A percentile compares a stretch with the other conserved stretches of the same genome.
These are phyloP conservation scores for Beaufortia kweichowensis DNA, from an alignment of 2,113 vertebrate species.

Conservation along the genomic window DNA sequence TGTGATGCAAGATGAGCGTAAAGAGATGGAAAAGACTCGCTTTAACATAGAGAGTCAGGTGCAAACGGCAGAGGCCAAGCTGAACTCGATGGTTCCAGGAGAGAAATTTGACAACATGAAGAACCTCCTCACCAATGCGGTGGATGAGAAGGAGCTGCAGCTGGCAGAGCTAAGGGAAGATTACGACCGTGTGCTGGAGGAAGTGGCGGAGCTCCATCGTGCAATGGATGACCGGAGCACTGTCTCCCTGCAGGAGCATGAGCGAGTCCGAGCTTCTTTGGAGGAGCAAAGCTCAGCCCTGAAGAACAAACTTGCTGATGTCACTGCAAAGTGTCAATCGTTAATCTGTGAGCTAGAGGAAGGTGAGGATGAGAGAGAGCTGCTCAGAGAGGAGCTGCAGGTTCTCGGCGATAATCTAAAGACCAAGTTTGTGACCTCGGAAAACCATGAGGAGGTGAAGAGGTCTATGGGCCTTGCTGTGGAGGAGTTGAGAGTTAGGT, in stretches of 20 bases:
- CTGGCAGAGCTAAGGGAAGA: slow-evolving; percentile 79
- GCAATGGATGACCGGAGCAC: slow-evolving; percentile 72
- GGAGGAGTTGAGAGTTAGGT: slow-evolving; percentile 82
- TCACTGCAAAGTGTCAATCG: slow-evolving; percentile 78
- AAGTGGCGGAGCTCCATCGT: slow-evolving; percentile 77
- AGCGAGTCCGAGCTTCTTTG: slow-evolving; percentile 70
- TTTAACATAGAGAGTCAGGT: slow-evolving; percentile 74
- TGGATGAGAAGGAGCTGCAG: slow-evolving; percentile 83
- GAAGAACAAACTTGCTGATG: slow-evolving; percentile 76
- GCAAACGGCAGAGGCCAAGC: slow-evolving; percentile 69
- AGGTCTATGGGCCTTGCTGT: slow-evolving; percentile 72
- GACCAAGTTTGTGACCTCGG: slow-evolving; percentile 78
- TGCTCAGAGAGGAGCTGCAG: slow-evolving; percentile 82
- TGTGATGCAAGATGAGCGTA: slow-evolving; percentile 71
- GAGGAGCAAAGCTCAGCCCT: slow-evolving; percentile 77
- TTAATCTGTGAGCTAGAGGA: slow-evolving; percentile 83
- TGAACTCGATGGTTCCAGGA: slow-evolving; percentile 68
- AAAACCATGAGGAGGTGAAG: slow-evolving; percentile 80
- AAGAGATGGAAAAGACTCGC: slow-evolving; percentile 68
- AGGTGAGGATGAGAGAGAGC: slow-evolving; percentile 73
- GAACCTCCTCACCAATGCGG: slow-evolving; percentile 79
- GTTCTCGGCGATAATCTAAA: slow-evolving; percentile 79
- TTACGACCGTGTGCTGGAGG: slow-evolving; percentile 75
- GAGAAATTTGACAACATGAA: slow-evolving; percentile 92
- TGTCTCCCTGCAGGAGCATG: slow-evolving; percentile 74